Evolutionary conservation across 2,113 vertebrate genomes (phyloP).

Genomic region (Casuarius casuarius): DNA sequence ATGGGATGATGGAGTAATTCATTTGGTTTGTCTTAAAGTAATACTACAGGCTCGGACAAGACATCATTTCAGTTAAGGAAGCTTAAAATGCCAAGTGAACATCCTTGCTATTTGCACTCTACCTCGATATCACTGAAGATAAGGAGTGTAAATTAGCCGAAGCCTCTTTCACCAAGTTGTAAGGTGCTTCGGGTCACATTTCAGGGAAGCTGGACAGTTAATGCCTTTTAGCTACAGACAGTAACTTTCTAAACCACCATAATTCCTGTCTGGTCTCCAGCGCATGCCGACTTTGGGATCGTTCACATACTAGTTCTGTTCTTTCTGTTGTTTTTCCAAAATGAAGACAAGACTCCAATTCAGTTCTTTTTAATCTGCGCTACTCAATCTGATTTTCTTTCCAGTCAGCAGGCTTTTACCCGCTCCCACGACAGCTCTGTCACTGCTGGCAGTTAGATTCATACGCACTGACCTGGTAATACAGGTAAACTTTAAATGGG

Average conservation of each 20-base stretch:
- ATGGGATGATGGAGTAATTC: neutral
- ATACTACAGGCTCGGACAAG: neutral
- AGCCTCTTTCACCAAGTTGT: neutral
- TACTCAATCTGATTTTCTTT: neutral
- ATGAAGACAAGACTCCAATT: neutral
- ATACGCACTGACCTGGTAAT: neutral
- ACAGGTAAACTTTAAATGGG: neutral
- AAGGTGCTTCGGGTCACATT: neutral
- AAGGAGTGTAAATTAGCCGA: neutral
- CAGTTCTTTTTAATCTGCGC: neutral
- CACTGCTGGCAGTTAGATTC: neutral
- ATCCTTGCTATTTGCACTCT: accelerated
- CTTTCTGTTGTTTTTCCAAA: neutral
- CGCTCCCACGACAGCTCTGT: neutral
- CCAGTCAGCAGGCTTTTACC: neutral
- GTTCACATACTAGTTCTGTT: neutral
- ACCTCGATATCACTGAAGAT: neutral
- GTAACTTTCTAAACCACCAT: neutral
- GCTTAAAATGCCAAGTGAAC: neutral
- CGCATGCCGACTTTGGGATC: neutral
- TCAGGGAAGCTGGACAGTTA: neutral
- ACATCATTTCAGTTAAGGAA: neutral
- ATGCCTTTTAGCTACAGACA: neutral
- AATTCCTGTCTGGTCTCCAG: neutral
- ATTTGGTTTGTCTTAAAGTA: neutral